Base-by-base conservation (phyloP, 2,888 invertebrate species). In the Phortica magna region DNA sequence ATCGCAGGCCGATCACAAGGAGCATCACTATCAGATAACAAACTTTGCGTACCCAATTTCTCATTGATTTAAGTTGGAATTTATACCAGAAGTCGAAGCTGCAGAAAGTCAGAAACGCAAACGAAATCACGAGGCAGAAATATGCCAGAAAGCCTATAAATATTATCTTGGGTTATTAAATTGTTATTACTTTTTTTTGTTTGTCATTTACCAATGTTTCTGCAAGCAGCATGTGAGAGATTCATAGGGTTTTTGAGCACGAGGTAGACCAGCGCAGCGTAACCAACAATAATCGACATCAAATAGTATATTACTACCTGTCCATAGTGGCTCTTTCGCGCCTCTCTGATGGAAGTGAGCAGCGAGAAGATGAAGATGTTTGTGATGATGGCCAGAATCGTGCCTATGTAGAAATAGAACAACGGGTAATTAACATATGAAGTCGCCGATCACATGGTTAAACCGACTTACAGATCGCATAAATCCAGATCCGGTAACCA, bases 401-500 rank as follows among this genome's bases (percentile, higher is more conserved):
- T 83, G 77, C 89, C 89, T 89, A 19, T 31, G n/a, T 79, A 39
- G 55, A 2, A 17, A 17, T 9, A 0, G n/a, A 10, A 4, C 4
- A 0, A 12, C 0, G 0, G 10, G 22, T 1, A 14, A 14, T 41
- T 5, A 14, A 41, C 5, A 42, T 64, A 85, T 78, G 72, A 89
- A n/a, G 90, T 90, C n/a, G 82, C 86, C 88, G 74, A 90, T 89
- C 88, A 12, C 61, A 22, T 6, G 9, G 22, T 22, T 7, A n/a
- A 7, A 6, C 0, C n/a, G 55, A 67, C 88, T 78, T 72, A 90
- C 89, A 89, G 17, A 89, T 90, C n/a, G 83, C 88, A 80, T 89
- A 89, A 74, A 89, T 89, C 89, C 89, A 89, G 14, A 89, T 80
- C 0, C 84, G 82, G 65, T 90, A 89, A 22, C 90, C 89, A 10